These are phyloP conservation scores for Prostheceraeus crozeri DNA, from an alignment of 2,888 invertebrate species.

Conservation along the genomic window DNA sequence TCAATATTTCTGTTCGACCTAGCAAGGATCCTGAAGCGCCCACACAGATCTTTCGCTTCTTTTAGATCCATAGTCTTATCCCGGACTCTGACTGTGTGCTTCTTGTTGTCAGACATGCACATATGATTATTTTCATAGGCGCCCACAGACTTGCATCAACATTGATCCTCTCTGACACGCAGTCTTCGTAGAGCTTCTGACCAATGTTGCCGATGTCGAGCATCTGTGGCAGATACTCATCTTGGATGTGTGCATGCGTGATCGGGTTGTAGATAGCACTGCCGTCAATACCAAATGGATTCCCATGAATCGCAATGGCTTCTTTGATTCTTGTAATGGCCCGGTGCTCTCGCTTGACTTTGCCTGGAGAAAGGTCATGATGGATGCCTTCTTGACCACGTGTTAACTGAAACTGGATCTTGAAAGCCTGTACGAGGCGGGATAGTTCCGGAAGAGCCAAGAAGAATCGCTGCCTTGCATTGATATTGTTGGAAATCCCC, in stretches of 20 bases:
- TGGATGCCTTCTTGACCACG: no score
- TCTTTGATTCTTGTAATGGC: no score
- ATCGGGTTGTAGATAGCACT: no score
- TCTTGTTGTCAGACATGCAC: conserved; percentile 39
- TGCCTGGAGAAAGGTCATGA: no score
- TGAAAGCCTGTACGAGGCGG: neutral
- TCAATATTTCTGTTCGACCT: conserved; percentile 36
- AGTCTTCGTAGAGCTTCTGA: conserved; percentile 41
- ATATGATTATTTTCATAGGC: conserved; percentile 38
- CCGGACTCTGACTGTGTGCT: conserved; percentile 31
- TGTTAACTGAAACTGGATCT: neutral
- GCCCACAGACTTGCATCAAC: conserved; percentile 39
- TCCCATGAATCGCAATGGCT: no score
- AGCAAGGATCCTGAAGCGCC: conserved; percentile 35
- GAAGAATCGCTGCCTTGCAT: conserved; percentile 17
- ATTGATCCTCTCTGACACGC: conserved; percentile 39
- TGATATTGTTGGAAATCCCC: neutral
- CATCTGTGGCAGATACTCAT: conserved; percentile 40
- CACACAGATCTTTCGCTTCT: conserved; percentile 35
- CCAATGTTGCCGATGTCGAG: conserved; percentile 38
- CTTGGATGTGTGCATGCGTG: no score
- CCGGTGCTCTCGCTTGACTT: no score
- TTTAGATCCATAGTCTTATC: conserved; percentile 39
- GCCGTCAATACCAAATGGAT: no score
- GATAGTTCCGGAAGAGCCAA: neutral